A percentile compares a stretch with the other conserved stretches of the same genome.
These are phyloP conservation scores for Hydrotaea cyrtoneurina DNA, from an alignment of 2,888 invertebrate genomes.

Conservation along the genomic window DNA sequence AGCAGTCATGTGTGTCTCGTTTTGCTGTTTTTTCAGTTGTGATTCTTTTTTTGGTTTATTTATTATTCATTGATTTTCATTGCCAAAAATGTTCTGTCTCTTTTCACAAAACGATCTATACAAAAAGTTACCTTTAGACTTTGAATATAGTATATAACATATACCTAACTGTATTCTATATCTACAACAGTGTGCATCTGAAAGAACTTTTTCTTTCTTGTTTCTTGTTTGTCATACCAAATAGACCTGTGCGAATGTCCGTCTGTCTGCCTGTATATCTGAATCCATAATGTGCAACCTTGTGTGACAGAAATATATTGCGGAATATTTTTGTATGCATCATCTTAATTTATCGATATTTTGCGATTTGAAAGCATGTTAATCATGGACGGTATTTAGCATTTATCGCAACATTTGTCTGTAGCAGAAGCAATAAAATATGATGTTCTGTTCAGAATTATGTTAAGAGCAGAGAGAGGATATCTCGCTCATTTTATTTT, in stretches of 20 bases:
- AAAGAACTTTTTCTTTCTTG: neutral
- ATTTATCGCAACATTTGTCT: neutral
- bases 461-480: too few species aligned
- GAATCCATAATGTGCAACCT: slow-evolving; percentile 12
- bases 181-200: neutral
- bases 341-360: too few species aligned
- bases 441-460: too few species aligned
- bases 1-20: slow-evolving; percentile 1
- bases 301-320: neutral
- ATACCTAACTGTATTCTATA: slow-evolving; percentile 10
- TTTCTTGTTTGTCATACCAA: neutral
- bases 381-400: too few species aligned
- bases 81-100: slow-evolving; percentile 49
- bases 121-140: slow-evolving; percentile 46
- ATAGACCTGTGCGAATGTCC: neutral
- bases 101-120: neutral
- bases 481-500: too few species aligned
- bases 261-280: too few species aligned
- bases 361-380: too few species aligned
- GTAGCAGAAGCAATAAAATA: neutral
- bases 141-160: slow-evolving; percentile 14
- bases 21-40: neutral
- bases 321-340: slow-evolving; percentile 13
- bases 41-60: neutral
- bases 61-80: slow-evolving; percentile 45